Percentiles rank a stretch among this genome's conserved stretches.
These are phyloP conservation scores for Eulemur albifrons DNA, from an alignment of 2,797 vertebrate genomes.

Conservation along the genomic window DNA sequence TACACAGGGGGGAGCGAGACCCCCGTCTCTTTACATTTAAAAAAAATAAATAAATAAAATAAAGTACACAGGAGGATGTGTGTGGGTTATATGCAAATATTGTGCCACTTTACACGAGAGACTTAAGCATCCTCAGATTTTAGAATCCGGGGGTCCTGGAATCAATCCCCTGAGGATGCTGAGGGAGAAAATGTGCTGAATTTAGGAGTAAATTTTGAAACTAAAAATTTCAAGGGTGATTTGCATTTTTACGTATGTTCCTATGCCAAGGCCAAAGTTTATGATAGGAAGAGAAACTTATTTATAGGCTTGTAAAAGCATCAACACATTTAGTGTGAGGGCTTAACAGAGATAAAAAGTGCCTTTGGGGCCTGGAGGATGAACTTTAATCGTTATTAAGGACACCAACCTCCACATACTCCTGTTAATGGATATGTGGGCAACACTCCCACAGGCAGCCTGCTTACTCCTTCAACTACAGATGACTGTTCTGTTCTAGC, in stretches of 20 bases:
- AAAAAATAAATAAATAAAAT: neutral
- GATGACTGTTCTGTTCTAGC: neutral
- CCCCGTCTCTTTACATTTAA: too few species aligned
- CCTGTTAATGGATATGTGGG: neutral
- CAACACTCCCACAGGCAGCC: neutral
- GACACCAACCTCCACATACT: neutral
- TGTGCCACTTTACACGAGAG: neutral
- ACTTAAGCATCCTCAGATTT: neutral
- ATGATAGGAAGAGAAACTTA: neutral
- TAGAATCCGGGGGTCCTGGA: neutral
- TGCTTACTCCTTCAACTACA: neutral
- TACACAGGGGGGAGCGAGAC: neutral
- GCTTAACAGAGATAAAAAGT: neutral
- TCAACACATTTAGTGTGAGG: neutral
- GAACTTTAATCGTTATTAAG: neutral
- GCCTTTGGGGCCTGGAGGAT: neutral
- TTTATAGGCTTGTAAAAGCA: slow-evolving; percentile 18
- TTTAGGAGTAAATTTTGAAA: slow-evolving; percentile 1
- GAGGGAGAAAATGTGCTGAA: neutral
- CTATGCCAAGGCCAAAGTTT: neutral
- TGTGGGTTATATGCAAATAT: neutral
- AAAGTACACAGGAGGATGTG: neutral
- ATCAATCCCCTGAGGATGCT: neutral
- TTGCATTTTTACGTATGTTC: slow-evolving; percentile 1
- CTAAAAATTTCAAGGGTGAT: neutral